Base-by-base conservation (phyloP, 2,113 vertebrate species). In the Pterocles burchelli region DNA sequence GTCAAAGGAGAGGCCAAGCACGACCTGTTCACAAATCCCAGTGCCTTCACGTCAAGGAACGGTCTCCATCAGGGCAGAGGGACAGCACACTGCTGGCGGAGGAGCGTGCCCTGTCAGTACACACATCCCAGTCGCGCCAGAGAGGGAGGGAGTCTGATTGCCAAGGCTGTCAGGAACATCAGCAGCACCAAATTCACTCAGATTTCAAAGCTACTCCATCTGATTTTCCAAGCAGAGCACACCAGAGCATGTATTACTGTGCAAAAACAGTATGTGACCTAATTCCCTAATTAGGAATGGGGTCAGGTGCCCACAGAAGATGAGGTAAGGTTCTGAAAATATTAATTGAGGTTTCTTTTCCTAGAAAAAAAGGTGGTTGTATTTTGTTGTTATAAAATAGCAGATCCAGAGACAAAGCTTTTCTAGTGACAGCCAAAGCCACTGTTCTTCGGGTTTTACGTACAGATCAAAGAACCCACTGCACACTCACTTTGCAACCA, bases 51-150 rank as follows among this genome's bases (percentile, higher is more conserved):
- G 1, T 10, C 61, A 74, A 31, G 58, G 26, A 41, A 45, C 1
- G 9, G 52, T 52, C 29, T 34, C 45, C 1, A 6, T 13, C 58
- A 33, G 36, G 66, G 41, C 54, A 82, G 41, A 34, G 59, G 1
- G 26, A 66, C 46, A 76, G 67, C 85, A 43, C 0, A 1, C 11
- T 16, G 1, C 11, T 16, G 33, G 33, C 0, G 0, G 26, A 34
- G 57, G 38, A 66, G 24, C 5, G 2, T 21, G 24, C 36, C 45
- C 65, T 58, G 41, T 28, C 85, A 52, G 34, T 33, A 52, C 1
- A 0, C 45, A 25, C 73, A 57, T 5, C 54, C 66, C 85, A 66
- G 2, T 52, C 26, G 16, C 0, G 4, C 76, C 67, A 28, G 34
- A 52, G 71, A 48, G 3, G 1, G 62, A 20, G 58, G 31, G 22